These are phyloP conservation scores for Somateria mollissima DNA, from an alignment of 2,797 vertebrate species.

Conservation along the genomic window DNA sequence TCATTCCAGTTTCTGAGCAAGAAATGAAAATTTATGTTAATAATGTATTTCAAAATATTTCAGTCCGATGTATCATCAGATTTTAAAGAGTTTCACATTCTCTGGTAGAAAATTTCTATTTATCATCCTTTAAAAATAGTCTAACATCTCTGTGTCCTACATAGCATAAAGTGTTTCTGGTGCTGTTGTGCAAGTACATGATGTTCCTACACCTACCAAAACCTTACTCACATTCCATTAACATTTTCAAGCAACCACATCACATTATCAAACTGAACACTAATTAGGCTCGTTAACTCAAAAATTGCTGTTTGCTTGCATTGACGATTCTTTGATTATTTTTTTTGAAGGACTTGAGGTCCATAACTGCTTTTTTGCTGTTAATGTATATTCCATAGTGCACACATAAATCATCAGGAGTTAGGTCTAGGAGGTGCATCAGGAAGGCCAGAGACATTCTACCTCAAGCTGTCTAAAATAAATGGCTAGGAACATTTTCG, in stretches of 20 bases:
- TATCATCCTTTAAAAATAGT: not conserved
- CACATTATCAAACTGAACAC: not conserved
- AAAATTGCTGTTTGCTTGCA: not conserved
- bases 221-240: not conserved
- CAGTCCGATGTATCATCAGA: too few species aligned
- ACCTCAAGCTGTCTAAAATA: not conserved
- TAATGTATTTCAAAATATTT: not conserved
- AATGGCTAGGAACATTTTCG: not conserved
- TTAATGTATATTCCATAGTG: not conserved
- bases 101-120: not conserved
- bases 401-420: not conserved
- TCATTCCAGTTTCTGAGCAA: not conserved
- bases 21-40: not conserved
- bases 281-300: not conserved
- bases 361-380: not conserved
- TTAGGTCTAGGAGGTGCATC: not conserved
- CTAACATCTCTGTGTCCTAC: not conserved
- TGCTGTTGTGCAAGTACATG: not conserved
- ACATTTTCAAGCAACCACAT: not conserved
- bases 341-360: not conserved
- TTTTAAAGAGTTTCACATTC: not conserved
- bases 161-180: not conserved
- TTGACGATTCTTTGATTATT: not conserved
- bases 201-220: not conserved
- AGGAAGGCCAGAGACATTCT: not conserved